Percentiles rank a stretch among this genome's conserved stretches.
These are phyloP conservation scores for Myotis findleyi DNA, from an alignment of 2,797 vertebrate species.

Conservation along the genomic window DNA sequence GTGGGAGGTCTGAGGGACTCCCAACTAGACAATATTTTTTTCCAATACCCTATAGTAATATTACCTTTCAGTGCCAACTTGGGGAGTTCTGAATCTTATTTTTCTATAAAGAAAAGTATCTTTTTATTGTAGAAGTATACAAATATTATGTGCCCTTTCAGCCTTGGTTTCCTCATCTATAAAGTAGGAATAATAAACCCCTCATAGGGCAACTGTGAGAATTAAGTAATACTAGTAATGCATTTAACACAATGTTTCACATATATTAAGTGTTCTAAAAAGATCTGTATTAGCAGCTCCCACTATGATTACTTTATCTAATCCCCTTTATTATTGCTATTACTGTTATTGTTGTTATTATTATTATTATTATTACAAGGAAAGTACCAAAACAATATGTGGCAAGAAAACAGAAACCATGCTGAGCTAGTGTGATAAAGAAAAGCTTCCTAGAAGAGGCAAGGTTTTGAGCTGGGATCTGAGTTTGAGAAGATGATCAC, in stretches of 20 bases:
- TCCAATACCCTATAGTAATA: neutral
- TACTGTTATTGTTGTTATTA: neutral
- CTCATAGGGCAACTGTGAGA: neutral
- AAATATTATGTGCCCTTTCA: slow-evolving; percentile 26
- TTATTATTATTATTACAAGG: neutral
- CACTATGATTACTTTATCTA: neutral
- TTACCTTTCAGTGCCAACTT: neutral
- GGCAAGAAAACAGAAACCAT: neutral
- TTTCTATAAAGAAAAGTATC: slow-evolving; percentile 7
- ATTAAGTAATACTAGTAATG: neutral
- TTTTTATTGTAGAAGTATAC: neutral
- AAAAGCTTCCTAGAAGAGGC: neutral
- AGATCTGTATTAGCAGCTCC: slow-evolving; percentile 36
- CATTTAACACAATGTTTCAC: slow-evolving; percentile 73
- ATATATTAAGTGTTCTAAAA: slow-evolving; percentile 80
- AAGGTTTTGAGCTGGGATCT: neutral
- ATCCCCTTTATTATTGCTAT: neutral
- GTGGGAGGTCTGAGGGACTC: neutral
- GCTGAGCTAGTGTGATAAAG: neutral
- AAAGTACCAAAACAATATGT: neutral
- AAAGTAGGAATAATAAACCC: neutral
- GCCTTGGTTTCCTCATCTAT: slow-evolving; percentile 31
- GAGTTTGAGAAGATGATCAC: slow-evolving; percentile 2
- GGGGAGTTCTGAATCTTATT: neutral
- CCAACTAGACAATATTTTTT: neutral